Evolutionary conservation across 2,113 vertebrate genomes (phyloP), one percentile per base, ranked within the genome.

Genomic region (Coptodon bakossiorum): DNA sequence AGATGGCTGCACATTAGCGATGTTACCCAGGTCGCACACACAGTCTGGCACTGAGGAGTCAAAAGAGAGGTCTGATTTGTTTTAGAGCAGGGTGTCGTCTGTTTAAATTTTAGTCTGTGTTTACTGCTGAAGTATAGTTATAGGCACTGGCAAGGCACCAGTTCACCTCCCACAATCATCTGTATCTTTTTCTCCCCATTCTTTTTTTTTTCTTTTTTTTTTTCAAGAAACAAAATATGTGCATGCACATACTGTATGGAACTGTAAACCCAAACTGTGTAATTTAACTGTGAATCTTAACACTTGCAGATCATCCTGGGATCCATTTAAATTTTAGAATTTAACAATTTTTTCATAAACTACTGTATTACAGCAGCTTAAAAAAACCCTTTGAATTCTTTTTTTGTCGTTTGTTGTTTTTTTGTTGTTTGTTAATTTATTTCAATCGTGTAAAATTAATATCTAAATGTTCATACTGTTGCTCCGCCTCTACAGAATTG

Each of bases 11-110:
- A 12, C 22, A 54, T 86, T 86, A 79, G 89, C 29, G 85, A 56
- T 88, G 87, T 81, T 89, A 85, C 87, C 81, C 86, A 84, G 90
- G 86, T 81, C 31, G 57, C 34, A 56, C 83, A 82, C 63, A 38
- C 81, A 80, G 73, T 81, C 83, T 87, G 87, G 79, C 61, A 14
- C 50, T 10, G 80, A 56, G 38, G 40, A 88, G 80, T 19, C 40
- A 59, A 86, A 80, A 8, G 71, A 89, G 54, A 71, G 31, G 85
- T 76, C 59, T 19, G 68, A 56, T 84, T 73, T 52, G 17, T 82
- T 16, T 81, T 56, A 12, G 24, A 83, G 68, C 31, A 52, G 43
- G 80, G 54, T 27, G 66, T 59, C 13, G 9, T 90, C 53, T 78
- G 57, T 82, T 84, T 85, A 66, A 89, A 83, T 89, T 86, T 93